Evolutionary conservation across 2,888 invertebrate genomes (phyloP).

Genomic region (Oligia fasciuncula): DNA sequence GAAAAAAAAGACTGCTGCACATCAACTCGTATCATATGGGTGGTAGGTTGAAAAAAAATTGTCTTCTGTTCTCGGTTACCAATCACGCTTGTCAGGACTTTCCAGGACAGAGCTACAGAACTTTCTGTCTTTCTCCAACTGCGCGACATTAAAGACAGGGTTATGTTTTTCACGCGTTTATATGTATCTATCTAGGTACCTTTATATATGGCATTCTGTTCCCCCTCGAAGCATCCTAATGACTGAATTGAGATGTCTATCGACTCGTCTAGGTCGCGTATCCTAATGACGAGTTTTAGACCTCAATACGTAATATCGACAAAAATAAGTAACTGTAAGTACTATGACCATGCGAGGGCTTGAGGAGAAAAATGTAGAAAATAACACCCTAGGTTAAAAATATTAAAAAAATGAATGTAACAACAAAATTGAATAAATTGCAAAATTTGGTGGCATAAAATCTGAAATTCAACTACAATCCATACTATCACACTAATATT

Average conservation of each 20-base stretch:
- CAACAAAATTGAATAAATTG: no score
- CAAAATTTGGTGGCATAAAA: neutral
- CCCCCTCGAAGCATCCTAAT: neutral
- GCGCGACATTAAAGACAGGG: neutral
- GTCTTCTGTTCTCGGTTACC: neutral
- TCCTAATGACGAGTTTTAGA: neutral
- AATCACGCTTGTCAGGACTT: neutral
- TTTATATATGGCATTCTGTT: neutral
- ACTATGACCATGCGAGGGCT: neutral
- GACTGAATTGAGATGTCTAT: neutral
- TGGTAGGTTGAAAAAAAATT: neutral
- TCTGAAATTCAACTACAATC: neutral
- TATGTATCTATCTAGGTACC: neutral
- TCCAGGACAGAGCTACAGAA: neutral
- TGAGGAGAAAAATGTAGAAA: neutral
- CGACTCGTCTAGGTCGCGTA: constrained; percentile 1
- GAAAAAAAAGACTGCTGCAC: neutral
- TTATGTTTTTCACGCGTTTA: neutral
- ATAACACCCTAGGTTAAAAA: neutral
- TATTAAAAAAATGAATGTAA: no score
- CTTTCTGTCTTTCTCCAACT: neutral
- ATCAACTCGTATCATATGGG: neutral
- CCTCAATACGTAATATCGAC: neutral
- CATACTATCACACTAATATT: no score
- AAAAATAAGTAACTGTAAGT: neutral